These are phyloP conservation scores for Scomber colias DNA, from an alignment of 2,113 vertebrate species.

Conservation along the genomic window DNA sequence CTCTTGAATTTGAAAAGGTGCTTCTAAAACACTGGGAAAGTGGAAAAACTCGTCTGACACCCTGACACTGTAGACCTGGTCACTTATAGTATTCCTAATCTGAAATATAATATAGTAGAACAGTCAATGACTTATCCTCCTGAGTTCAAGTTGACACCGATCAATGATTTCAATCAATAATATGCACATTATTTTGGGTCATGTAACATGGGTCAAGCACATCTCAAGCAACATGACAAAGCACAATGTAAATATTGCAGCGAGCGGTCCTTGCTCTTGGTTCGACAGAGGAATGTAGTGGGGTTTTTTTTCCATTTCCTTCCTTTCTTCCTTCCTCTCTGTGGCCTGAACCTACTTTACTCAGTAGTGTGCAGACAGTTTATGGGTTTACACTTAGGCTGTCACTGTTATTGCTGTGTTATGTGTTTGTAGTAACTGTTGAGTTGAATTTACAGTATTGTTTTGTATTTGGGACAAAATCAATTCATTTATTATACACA, in stretches of 20 bases:
- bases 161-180: not conserved
- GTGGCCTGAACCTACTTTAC: not conserved
- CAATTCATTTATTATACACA: not conserved
- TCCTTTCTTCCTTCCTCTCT: not conserved
- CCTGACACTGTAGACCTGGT: not conserved
- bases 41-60: not conserved
- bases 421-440: no score
- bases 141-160: not conserved
- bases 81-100: no score
- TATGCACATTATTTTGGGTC: no score
- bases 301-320: constrained; percentile 3
- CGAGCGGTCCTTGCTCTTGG: not conserved
- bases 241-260: no score
- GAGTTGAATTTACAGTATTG: not conserved
- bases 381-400: not conserved
- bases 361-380: not conserved
- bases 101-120: no score
- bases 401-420: not conserved
- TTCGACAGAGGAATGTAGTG: not conserved
- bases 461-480: not conserved
- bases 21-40: no score
- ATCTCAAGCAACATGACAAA: no score
- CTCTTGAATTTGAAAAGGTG: no score
- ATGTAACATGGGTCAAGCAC: no score
- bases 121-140: no score